phyloP scores from a whole-genome alignment of 2,113 vertebrate genomes.

The Piprites chloris region DNA sequence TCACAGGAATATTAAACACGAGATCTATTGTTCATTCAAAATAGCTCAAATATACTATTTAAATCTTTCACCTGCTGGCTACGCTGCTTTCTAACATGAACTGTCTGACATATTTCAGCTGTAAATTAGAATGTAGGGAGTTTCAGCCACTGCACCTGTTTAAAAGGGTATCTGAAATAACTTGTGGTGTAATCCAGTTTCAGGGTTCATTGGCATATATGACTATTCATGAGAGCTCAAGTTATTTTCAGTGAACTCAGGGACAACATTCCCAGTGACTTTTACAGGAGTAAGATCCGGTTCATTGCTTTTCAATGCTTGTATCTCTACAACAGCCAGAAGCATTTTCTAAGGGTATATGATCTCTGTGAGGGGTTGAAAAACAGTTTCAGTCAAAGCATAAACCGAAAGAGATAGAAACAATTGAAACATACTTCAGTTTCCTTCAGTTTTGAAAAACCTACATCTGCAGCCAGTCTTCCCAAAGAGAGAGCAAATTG shows the following conservation, averaged over 20 bases:
- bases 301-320: background rate
- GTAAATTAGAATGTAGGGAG: background rate
- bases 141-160: background rate
- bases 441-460: background rate
- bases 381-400: background rate
- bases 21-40: background rate
- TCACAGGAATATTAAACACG: background rate
- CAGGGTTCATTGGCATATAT: background rate
- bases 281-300: background rate
- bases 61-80: background rate
- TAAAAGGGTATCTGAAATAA: background rate
- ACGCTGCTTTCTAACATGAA: rapidly evolving
- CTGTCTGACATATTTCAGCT: background rate
- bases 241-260: background rate
- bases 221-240: background rate
- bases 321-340: background rate
- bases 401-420: background rate
- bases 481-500: background rate
- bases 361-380: background rate
- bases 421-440: background rate
- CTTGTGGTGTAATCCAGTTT: background rate
- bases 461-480: background rate
- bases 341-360: background rate
- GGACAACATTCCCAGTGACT: background rate
- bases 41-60: background rate